A percentile compares a stretch with the other conserved stretches of the same genome.
Evolutionary conservation across 2,113 vertebrate species (phyloP).

Genomic region (Chlamydotis undulata): DNA sequence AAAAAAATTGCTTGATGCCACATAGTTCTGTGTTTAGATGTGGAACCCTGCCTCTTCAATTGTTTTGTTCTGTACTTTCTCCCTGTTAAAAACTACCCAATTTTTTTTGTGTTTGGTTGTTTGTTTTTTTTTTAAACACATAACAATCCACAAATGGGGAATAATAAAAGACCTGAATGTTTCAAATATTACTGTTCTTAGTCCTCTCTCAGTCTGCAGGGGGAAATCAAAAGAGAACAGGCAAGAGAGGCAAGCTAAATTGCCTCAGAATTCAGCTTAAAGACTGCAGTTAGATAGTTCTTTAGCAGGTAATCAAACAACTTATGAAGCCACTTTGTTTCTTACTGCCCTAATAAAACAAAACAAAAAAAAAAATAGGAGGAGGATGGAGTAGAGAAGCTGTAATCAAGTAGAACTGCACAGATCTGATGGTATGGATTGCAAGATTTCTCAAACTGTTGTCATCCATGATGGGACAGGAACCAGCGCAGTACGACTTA

Average conservation of each 20-base stretch:
- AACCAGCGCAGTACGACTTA: neutral
- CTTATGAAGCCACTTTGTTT: neutral
- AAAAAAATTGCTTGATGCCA: neutral
- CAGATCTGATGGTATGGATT: neutral
- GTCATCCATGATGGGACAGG: neutral
- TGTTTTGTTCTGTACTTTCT: neutral
- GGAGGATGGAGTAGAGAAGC: neutral
- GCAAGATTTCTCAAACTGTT: neutral
- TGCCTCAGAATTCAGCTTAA: neutral
- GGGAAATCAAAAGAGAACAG: neutral
- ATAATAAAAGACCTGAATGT: neutral
- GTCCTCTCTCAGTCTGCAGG: neutral
- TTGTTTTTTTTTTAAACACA: neutral
- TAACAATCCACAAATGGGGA: neutral
- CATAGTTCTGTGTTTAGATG: neutral
- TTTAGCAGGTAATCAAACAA: neutral
- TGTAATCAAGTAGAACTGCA: neutral
- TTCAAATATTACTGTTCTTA: neutral
- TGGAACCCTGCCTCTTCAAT: neutral
- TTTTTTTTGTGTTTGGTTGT: neutral
- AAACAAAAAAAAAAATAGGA: neutral
- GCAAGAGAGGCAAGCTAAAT: neutral
- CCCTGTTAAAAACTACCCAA: neutral
- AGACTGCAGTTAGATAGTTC: neutral
- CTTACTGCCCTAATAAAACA: neutral